phyloP scores from a whole-genome alignment of 1,140 invertebrate species.

The Spodoptera litura region DNA sequence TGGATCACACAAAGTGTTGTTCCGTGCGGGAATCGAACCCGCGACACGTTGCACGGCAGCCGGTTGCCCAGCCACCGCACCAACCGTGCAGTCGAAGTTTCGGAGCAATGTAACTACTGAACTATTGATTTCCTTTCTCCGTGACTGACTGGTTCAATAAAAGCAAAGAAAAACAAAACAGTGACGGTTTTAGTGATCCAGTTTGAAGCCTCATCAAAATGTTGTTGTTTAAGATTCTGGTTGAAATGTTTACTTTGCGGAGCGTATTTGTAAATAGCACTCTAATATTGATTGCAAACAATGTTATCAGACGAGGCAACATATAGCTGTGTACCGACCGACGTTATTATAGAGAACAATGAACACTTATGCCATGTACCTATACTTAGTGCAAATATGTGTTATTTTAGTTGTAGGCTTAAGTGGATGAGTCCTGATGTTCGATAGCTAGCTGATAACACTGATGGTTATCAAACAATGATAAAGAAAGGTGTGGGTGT shows the following conservation, averaged over 20 bases:
- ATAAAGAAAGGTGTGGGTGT: conserved; percentile 21
- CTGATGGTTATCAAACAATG: conserved; percentile 33
- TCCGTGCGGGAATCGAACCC: too few relatives aligned
- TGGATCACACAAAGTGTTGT: too few relatives aligned
- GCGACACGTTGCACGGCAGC: too few relatives aligned
- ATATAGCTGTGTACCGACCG: neutral
- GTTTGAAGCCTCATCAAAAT: neutral
- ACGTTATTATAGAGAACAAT: conserved; percentile 37
- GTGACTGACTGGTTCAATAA: neutral
- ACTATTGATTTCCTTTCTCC: neutral
- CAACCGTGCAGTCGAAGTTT: too few relatives aligned
- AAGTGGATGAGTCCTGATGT: conserved; percentile 16
- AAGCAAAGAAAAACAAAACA: neutral
- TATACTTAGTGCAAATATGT: neutral
- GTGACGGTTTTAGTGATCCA: neutral
- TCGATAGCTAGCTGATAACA: conserved; percentile 25
- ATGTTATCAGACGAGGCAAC: conserved; percentile 11
- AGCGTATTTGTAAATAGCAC: conserved; percentile 33
- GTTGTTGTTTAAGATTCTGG: conserved; percentile 22
- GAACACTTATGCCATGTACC: conserved; percentile 15
- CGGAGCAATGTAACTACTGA: neutral
- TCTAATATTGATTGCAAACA: conserved; percentile 38
- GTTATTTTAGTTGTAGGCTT: conserved; percentile 19
- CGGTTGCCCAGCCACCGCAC: too few relatives aligned
- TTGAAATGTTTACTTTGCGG: conserved; percentile 22